Evolutionary conservation across 2,113 vertebrate genomes (phyloP).

Genomic region (Lampris megalopsis): DNA sequence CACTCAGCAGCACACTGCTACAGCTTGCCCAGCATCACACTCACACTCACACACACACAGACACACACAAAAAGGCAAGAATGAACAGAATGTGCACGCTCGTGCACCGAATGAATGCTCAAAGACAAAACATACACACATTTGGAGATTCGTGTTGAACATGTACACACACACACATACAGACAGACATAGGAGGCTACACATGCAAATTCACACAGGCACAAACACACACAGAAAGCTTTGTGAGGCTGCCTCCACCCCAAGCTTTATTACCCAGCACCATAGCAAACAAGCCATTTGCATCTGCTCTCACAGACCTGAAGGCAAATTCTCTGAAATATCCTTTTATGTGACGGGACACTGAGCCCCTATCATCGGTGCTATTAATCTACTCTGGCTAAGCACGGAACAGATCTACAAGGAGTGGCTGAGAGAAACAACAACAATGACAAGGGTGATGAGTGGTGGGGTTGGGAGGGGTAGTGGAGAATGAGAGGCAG

Average conservation of each 20-base stretch:
- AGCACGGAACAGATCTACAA: constrained; percentile 2
- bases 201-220: background rate
- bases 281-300: constrained; percentile 3
- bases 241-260: background rate
- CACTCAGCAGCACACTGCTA: constrained; percentile 6
- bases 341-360: constrained; percentile 3
- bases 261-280: background rate
- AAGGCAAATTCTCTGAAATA: constrained; percentile 6
- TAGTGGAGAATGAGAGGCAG: background rate
- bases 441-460: background rate
- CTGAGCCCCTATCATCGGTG: background rate
- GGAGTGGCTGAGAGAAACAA: background rate
- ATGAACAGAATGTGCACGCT: background rate
- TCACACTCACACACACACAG: background rate
- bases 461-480: background rate
- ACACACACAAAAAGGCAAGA: background rate
- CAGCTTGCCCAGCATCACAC: background rate
- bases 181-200: background rate
- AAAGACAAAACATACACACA: background rate
- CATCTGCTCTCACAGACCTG: constrained; percentile 5
- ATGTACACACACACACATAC: background rate
- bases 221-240: constrained; percentile 3
- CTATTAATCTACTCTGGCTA: constrained; percentile 12
- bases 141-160: background rate
- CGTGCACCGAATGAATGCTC: too few relatives aligned